Conservation (phyloP, 2,113 vertebrate species). For the Coptodon bakossiorum region DNA sequence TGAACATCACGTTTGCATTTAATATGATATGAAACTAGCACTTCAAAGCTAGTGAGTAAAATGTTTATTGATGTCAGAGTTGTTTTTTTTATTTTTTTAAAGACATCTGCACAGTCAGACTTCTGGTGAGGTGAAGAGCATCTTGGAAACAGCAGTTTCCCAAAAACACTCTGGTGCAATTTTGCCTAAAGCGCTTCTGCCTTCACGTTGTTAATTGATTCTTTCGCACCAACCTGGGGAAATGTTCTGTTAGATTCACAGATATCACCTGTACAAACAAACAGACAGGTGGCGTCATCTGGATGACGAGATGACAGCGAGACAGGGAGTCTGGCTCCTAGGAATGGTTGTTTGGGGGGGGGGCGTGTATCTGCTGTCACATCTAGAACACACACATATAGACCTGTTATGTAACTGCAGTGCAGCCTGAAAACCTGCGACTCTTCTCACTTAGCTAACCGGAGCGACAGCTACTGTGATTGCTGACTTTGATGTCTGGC, state of each 20-base stretch:
- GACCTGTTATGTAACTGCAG: constrained; percentile 29
- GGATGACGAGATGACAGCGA: constrained; percentile 26
- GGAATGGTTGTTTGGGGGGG: not conserved
- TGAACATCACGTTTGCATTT: not conserved
- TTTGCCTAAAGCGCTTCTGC: not conserved
- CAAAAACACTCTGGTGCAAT: not conserved
- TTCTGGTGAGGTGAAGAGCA: not conserved
- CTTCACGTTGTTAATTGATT: not conserved
- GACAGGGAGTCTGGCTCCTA: constrained; percentile 38
- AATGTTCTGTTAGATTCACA: not conserved
- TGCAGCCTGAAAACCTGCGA: not conserved
- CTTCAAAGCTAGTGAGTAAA: not conserved
- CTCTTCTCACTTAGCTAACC: not conserved
- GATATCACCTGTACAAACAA: constrained; percentile 34
- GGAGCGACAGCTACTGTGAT: not conserved
- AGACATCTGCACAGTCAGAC: not conserved
- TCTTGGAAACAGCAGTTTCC: not conserved
- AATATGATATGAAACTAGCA: not conserved
- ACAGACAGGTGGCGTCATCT: constrained; percentile 32
- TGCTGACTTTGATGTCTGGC: constrained; percentile 4
- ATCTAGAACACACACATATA: not conserved
- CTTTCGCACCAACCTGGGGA: not conserved
- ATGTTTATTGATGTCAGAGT: not conserved
- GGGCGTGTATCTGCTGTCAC: constrained; percentile 17
- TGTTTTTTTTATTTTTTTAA: not conserved